Conservation (phyloP, 2,113 vertebrate species). For the human (Homo sapiens) region GRCh38 chr13:38633501-38634000, state of each 20-base stretch:
- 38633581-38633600: background rate
- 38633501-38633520: slow-evolving; percentile 59
- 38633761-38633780: background rate
- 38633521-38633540: slow-evolving; percentile 41
- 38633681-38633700: background rate
- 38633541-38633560: background rate
- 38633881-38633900: background rate
- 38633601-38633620: background rate
- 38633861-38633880: background rate
- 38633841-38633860: background rate
- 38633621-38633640: background rate
- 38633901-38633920: background rate
- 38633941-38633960: background rate
- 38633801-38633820: background rate
- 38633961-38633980: background rate
- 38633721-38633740: background rate
- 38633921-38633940: background rate
- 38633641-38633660: background rate
- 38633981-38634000: background rate
- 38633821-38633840: background rate
- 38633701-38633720: background rate
- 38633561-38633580: slow-evolving; percentile 28
- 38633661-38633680: background rate
- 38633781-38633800: background rate
- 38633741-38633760: background rate